Evolutionary conservation across 1,140 invertebrate species (phyloP), one percentile per base, ranked within the genome.

Genomic region (Apis florea): DNA sequence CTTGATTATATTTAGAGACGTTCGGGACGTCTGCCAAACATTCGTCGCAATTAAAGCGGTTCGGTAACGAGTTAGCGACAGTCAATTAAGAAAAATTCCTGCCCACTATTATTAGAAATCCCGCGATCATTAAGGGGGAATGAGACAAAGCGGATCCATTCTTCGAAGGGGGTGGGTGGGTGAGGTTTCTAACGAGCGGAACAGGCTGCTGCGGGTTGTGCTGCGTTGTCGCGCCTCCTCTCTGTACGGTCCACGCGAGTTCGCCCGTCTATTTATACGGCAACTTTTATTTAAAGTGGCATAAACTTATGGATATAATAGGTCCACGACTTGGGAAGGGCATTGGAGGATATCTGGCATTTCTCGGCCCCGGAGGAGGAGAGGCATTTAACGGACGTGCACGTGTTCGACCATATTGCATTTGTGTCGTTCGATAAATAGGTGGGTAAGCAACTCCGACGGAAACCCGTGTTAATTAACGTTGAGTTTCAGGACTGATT

Each of bases 401-500:
- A 90, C 89, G 89, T 90, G 89, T 90, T 88, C 88, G 83, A 85
- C 86, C 88, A 90, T 85, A 89, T 88, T 89, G 88, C 87, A 83
- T 90, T 86, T 88, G 88, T 89, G 89, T 89, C 89, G 88, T 90
- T 90, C 91, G 90, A 92, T 93, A 93, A 93, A 93, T 93, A 93
- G 92, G 90, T 89, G 89, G 90, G 89, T 92, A 92, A 92, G 91
- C 92, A 91, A 92, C 87, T 91, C 89, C 89, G 90, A 91, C 88
- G 88, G 89, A 92, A 92, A 91, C 90, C 91, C 89, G 92, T 93
- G 92, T 93, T 93, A 93, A 93, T 93, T 93, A 93, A 93, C 92
- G 92, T 91, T 91, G 90, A 93, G 91, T 93, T 93, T 93, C 92
- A 92, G 92, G 90, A 93, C 92, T 93, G 92, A 93, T 93, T 93